Evolutionary conservation across 2,888 invertebrate species (phyloP).

Genomic region (Meteorus colon): DNA sequence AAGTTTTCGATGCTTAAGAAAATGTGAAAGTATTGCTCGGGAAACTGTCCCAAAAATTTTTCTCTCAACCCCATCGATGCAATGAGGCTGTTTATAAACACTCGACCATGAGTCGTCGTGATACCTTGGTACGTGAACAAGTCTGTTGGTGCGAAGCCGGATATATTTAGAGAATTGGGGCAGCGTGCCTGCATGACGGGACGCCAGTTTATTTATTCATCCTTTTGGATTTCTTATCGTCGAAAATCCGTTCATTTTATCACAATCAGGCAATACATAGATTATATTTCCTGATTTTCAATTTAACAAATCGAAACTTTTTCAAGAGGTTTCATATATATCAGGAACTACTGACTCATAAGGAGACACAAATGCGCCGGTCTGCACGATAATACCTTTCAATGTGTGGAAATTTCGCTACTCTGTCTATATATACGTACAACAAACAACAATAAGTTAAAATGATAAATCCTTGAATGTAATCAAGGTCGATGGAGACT

Average conservation of each 20-base stretch:
- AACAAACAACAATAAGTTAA: background rate
- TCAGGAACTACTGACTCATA: no score
- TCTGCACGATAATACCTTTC: no score
- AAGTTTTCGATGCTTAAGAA: background rate
- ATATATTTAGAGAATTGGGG: slow-evolving; percentile 71
- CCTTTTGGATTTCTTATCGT: slow-evolving; percentile 47
- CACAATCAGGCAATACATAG: background rate
- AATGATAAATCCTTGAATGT: background rate
- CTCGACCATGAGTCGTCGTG: slow-evolving; percentile 65
- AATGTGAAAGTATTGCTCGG: background rate
- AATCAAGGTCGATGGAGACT: slow-evolving; percentile 30
- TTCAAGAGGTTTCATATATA: no score
- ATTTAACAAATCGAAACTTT: no score
- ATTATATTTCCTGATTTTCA: background rate
- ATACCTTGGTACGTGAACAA: slow-evolving; percentile 55
- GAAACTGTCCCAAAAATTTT: background rate
- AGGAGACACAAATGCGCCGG: no score
- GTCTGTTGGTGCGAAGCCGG: slow-evolving; percentile 40
- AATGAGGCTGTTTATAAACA: slow-evolving; percentile 68
- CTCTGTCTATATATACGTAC: no score
- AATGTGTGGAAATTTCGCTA: no score
- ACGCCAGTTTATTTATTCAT: slow-evolving; percentile 48
- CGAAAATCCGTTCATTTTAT: background rate
- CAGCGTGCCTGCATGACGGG: slow-evolving; percentile 57
- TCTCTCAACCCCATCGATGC: slow-evolving; percentile 49